Evolutionary conservation across 2,113 vertebrate species (phyloP).

Genomic region (Paradisaea rubra): DNA sequence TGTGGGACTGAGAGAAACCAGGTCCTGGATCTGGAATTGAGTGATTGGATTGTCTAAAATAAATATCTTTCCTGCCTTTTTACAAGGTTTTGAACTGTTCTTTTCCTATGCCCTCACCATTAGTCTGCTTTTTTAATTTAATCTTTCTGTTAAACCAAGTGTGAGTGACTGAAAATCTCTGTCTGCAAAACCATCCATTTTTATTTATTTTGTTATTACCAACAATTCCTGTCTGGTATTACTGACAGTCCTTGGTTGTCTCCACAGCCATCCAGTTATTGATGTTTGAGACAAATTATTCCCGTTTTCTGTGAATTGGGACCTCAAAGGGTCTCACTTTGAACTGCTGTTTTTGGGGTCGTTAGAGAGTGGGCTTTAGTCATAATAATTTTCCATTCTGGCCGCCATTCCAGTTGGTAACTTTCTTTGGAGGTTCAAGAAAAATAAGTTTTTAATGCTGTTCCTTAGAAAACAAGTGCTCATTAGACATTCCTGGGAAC

Average conservation of each 20-base stretch:
- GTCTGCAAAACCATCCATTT: fast-evolving
- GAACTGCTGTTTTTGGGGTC: background rate
- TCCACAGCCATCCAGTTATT: background rate
- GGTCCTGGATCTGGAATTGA: background rate
- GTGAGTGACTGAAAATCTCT: background rate
- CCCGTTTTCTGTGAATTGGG: background rate
- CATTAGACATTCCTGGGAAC: background rate
- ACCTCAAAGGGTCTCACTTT: background rate
- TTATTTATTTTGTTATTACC: background rate
- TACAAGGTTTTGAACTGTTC: background rate
- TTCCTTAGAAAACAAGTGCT: background rate
- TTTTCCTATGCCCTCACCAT: background rate
- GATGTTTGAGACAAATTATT: background rate
- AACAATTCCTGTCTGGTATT: background rate
- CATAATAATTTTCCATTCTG: background rate
- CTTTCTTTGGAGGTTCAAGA: background rate
- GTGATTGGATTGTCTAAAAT: background rate
- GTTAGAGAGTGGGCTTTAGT: background rate
- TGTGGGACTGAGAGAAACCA: background rate
- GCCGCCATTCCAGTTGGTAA: fast-evolving
- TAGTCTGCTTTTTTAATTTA: background rate
- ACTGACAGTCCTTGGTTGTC: background rate
- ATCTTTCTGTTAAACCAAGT: background rate
- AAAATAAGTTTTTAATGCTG: background rate
- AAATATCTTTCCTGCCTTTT: background rate